Base-by-base conservation (phyloP, 2,888 invertebrate species). In the Seira musarum region DNA sequence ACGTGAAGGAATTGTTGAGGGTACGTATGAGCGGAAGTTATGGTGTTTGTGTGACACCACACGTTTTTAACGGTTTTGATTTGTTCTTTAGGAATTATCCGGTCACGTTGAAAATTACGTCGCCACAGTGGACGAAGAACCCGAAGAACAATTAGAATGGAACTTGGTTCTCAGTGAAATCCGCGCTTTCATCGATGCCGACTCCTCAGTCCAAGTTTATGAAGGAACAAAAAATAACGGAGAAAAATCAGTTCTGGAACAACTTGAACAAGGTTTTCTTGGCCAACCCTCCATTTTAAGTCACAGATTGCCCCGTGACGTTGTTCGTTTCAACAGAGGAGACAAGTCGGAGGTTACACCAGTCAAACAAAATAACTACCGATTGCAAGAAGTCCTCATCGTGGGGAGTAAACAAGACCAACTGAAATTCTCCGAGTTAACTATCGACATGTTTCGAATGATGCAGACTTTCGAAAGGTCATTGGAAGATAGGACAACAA, bases 381-480 rank as follows among this genome's bases (percentile, higher is more conserved):
- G 94, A 49, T 92, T 98, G 65, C 96, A 97, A 91, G 98, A 98
- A 90, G 96, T 96, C 84, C 91, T 98, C 78, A 96, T 98, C 85
- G 94, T 98, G 79, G 98, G 98, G 79, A 97, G 97, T 89, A 94
- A 95, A 87, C 93, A 94, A 85, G 96, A 97, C 88, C 98, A 98
- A 91, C 95, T 97, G 40, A 97, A 97, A 90, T 98, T 97, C 90
- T 97, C 96, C 86, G 98, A 98, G 89, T 90, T 98, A 86, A 98
- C 98, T 15, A 93, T 98, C 92, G 98, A 98, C 90, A 98, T 98
- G 98, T 98, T 96, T 90, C 92, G 98, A 87, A 97, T 98, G 93
- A 91, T 98, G 81, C 98, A 98, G 90, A 96, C 96, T 0, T 90
- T 98, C 81, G 98, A 98, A 89, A 91, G 96, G 84, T 97, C 98